A percentile compares a stretch with the other conserved stretches of the same genome.
phyloP scores from a whole-genome alignment of 1,140 invertebrate genomes.

The Pomacea maculata region DNA sequence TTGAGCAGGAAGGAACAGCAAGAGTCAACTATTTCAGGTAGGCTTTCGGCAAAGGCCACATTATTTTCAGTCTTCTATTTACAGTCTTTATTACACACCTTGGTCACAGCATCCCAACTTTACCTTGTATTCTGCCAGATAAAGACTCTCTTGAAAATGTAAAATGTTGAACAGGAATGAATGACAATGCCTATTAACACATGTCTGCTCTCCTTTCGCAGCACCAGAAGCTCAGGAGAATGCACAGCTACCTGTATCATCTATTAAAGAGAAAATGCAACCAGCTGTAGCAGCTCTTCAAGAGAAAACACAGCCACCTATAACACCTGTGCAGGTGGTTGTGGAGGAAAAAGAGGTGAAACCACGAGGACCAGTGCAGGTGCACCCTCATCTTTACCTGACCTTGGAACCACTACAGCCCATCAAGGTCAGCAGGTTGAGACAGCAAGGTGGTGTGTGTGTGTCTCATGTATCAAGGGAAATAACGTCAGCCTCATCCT shows the following conservation, averaged over 20 bases:
- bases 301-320: not conserved
- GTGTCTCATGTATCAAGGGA: not conserved
- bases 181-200: too few relatives aligned
- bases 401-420: slow-evolving; percentile 29
- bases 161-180: too few relatives aligned
- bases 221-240: not conserved
- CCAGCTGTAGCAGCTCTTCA: slow-evolving; percentile 8
- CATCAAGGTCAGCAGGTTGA: slow-evolving; percentile 13
- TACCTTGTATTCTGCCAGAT: too few relatives aligned
- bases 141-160: too few relatives aligned
- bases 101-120: too few relatives aligned
- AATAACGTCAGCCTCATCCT: not conserved
- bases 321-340: not conserved
- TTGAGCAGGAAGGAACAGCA: slow-evolving; percentile 20
- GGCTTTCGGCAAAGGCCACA: not conserved
- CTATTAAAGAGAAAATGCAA: not conserved
- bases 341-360: slow-evolving; percentile 5
- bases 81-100: too few relatives aligned
- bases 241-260: not conserved
- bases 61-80: too few relatives aligned
- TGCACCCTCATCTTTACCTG: slow-evolving; percentile 24
- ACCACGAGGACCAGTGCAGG: slow-evolving; percentile 19
- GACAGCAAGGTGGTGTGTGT: too few relatives aligned
- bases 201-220: too few relatives aligned
- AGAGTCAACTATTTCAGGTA: not conserved